phyloP scores from a whole-genome alignment of 2,888 invertebrate genomes.

The Amphipyra tragopoginis region DNA sequence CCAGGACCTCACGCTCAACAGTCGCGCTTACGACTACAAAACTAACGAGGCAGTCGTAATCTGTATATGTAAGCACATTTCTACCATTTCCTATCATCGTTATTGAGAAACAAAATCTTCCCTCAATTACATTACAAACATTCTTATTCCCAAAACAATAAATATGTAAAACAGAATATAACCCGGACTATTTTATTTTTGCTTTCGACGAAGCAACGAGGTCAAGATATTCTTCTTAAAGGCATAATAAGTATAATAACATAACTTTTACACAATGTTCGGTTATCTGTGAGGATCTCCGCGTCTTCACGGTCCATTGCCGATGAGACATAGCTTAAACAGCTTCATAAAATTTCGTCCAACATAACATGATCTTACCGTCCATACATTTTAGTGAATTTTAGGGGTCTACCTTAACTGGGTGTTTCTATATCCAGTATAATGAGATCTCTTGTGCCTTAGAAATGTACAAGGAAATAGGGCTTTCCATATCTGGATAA shows the following conservation, averaged over 20 bases:
- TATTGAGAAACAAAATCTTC: not conserved
- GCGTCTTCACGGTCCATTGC: conserved; percentile 28
- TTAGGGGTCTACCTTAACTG: not conserved
- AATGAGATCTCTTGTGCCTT: conserved; percentile 1
- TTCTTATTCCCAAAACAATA: not conserved
- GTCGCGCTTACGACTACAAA: too few relatives aligned
- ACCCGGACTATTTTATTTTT: not conserved
- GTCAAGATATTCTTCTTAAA: conserved; percentile 1
- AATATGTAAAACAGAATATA: not conserved
- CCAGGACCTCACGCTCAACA: too few relatives aligned
- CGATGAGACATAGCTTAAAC: conserved; percentile 11
- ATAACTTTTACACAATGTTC: conserved; percentile 31
- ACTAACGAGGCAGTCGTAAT: too few relatives aligned
- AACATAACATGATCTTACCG: not conserved
- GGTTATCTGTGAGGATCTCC: conserved; percentile 30
- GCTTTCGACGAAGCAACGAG: not conserved
- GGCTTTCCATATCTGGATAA: conserved; percentile 1
- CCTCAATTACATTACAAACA: not conserved
- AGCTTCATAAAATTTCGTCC: conserved; percentile 16
- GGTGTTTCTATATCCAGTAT: not conserved
- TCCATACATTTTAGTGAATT: not conserved
- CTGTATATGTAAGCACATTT: too few relatives aligned
- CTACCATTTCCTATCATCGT: not conserved
- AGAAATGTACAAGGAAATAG: not conserved
- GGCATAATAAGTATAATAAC: conserved; percentile 28